Conservation (phyloP, 2,888 invertebrate species). For the Drosophila nr. fundita region DNA sequence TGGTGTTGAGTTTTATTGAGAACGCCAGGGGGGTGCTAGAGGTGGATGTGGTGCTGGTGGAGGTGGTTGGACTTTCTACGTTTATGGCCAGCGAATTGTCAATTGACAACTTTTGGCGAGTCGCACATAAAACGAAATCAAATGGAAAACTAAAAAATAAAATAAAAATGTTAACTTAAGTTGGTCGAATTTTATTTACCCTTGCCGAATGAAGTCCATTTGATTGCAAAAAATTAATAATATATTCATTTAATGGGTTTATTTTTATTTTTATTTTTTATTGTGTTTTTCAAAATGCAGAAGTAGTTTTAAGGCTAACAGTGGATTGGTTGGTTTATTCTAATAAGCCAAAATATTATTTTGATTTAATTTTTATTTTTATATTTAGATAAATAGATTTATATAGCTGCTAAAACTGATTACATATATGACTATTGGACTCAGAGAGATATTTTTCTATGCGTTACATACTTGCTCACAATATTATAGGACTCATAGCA, state of each 20-base stretch:
- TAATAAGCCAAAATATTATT: neutral
- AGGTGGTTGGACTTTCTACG: conserved; percentile 28
- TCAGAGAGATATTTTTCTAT: neutral
- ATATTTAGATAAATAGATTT: too few species aligned
- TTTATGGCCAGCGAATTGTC: conserved; percentile 68
- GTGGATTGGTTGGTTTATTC: neutral
- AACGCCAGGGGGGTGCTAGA: conserved; percentile 16
- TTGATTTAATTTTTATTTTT: too few species aligned
- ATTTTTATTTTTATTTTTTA: neutral
- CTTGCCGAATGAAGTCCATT: neutral
- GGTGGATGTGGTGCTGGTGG: conserved; percentile 3
- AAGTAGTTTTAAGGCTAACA: too few species aligned
- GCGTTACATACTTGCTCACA: neutral
- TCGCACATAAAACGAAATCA: conserved; percentile 75
- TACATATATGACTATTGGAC: neutral
- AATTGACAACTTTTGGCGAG: conserved; percentile 75
- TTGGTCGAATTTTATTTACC: neutral
- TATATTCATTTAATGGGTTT: too few species aligned
- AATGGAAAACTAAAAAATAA: conserved; percentile 73
- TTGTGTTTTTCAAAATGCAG: neutral
- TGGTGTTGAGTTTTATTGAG: conserved; percentile 73
- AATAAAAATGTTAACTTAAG: conserved; percentile 12
- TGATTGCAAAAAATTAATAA: too few species aligned
- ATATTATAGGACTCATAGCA: neutral
- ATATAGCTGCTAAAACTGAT: neutral